These are phyloP conservation scores for Magallana gigas DNA, from an alignment of 1,140 invertebrate species.

Conservation along the genomic window DNA sequence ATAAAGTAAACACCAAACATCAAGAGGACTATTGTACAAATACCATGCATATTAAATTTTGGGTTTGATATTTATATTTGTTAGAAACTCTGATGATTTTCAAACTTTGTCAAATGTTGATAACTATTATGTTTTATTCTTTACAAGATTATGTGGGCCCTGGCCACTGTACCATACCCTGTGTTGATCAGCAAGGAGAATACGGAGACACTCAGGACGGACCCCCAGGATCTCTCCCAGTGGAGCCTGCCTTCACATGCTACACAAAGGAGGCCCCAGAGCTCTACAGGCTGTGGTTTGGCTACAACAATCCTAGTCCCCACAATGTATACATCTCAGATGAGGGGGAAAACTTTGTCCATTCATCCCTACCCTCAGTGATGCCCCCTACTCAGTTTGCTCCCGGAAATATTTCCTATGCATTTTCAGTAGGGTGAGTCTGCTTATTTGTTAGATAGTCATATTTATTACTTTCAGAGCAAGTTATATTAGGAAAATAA, in stretches of 20 bases:
- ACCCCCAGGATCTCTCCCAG: slow-evolving; percentile 41
- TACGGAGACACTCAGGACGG: slow-evolving; percentile 65
- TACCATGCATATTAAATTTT: background rate
- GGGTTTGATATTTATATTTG: background rate
- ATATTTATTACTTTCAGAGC: background rate
- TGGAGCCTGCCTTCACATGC: slow-evolving; percentile 63
- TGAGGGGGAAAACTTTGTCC: slow-evolving; percentile 61
- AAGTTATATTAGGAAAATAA: too few species aligned
- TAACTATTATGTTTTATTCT: background rate
- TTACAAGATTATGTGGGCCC: slow-evolving; percentile 69
- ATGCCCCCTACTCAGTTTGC: slow-evolving; percentile 62
- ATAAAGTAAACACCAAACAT: too few species aligned
- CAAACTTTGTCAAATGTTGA: background rate
- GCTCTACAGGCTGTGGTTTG: slow-evolving; percentile 66
- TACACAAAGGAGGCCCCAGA: slow-evolving; percentile 46
- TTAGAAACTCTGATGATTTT: background rate
- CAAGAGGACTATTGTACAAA: background rate
- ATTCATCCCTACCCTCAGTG: background rate
- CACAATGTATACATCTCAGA: slow-evolving; percentile 68
- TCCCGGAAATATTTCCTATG: slow-evolving; percentile 60
- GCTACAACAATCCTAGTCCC: slow-evolving; percentile 68
- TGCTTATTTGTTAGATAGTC: too few species aligned
- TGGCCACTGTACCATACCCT: slow-evolving; percentile 68
- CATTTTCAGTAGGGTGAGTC: slow-evolving; percentile 61
- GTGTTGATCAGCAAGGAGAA: slow-evolving; percentile 65